A percentile compares a stretch with the other conserved stretches of the same genome.
Conservation (phyloP, 2,888 invertebrate species). For the Rotaria sp. region DNA sequence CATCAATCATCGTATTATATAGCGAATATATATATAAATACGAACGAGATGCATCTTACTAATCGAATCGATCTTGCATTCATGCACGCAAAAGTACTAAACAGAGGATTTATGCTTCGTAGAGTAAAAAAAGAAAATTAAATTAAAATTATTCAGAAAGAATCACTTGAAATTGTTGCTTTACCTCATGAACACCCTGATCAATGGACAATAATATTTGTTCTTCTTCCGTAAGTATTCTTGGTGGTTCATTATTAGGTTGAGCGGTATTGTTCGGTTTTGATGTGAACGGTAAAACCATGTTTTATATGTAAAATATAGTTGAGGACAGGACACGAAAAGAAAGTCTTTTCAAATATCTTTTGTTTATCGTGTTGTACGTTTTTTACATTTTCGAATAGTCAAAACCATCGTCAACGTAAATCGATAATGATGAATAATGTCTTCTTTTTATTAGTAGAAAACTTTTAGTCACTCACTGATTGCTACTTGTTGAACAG, state of each 20-base stretch:
- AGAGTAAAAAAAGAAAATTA: not conserved
- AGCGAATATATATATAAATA: not conserved
- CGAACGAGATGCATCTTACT: not conserved
- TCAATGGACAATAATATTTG: not conserved
- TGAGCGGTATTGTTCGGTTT: not conserved
- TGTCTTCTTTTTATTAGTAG: not conserved
- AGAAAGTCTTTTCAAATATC: not conserved
- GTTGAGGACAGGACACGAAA: not conserved
- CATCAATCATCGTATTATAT: not conserved
- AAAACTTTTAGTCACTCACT: not conserved
- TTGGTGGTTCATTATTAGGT: not conserved
- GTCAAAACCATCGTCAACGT: not conserved
- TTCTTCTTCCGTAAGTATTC: slow-evolving; percentile 25
- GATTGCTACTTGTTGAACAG: not conserved
- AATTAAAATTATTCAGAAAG: not conserved
- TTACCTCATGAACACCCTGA: slow-evolving; percentile 30
- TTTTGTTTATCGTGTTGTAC: not conserved
- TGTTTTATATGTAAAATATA: not conserved
- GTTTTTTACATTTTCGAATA: not conserved
- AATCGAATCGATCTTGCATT: slow-evolving; percentile 10
- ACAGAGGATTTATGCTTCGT: not conserved
- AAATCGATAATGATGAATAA: not conserved
- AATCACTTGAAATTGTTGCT: not conserved
- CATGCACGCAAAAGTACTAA: not conserved
- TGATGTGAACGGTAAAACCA: not conserved